Base-by-base conservation (phyloP, 2,888 invertebrate genomes). In the Nebria brevicollis region DNA sequence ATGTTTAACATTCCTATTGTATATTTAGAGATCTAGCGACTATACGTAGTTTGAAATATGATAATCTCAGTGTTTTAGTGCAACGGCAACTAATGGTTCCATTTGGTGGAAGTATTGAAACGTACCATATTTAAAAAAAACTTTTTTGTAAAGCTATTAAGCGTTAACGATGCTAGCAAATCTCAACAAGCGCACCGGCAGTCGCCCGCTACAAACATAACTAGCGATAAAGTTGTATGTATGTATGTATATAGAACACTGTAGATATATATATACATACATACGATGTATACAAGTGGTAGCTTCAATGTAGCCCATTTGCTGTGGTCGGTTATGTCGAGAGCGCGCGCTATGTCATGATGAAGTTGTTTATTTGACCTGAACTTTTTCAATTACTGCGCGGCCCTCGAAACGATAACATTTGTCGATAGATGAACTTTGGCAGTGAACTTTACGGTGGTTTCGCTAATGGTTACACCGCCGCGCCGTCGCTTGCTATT, bases 351-450 rank as follows among this genome's bases (percentile, higher is more conserved):
- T 64, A 72, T n/a, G 41, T 42, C 78, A 73, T 73, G 78, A 78
- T 78, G 41, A 73, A 73, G 73, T 78, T 78, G 78, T 78, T 78
- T 78, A 78, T 78, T 78, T 41, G 78, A 54, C n/a, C 70, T 41
- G 54, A 78, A 78, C 73, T 78, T 78, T 78, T 78, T 78, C 78
- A 78, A 78, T 78, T 78, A 78, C 78, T 73, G 78, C 73, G 65
- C 25, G 77, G 70, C 70, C 68, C 75, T 66, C 70, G 70, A 77
- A 77, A 77, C 77, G 77, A 77, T 77, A 77, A 77, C 77, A 72
- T 77, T 77, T 77, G 72, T 72, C 77, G 77, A 77, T 77, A 77
- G 72, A 77, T 77, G 77, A 77, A 77, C 72, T 77, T 77, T 77
- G 77, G 77, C 77, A 77, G 77, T 77, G 77, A 77, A 77, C 72